phyloP scores from a whole-genome alignment of 2,797 vertebrate genomes.

The Gastrophryne carolinensis region DNA sequence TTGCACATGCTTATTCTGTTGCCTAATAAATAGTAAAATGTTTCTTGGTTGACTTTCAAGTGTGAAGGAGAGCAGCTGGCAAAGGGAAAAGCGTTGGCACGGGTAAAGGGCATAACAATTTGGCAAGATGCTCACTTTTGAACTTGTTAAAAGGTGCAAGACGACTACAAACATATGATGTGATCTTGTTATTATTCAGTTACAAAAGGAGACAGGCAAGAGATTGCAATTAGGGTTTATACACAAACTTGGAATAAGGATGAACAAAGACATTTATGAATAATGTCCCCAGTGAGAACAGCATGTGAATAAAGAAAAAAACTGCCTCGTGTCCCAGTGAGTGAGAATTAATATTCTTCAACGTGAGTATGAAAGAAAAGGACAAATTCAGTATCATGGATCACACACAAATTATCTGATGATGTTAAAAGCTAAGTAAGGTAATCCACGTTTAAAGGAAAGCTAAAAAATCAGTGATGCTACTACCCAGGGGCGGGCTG shows the following conservation, averaged over 20 bases:
- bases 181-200: background rate
- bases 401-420: too few species aligned
- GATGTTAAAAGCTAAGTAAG: too few species aligned
- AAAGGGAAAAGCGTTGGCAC: slow-evolving; percentile 28
- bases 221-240: background rate
- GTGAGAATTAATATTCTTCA: too few species aligned
- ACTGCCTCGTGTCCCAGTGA: too few species aligned
- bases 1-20: slow-evolving; percentile 31
- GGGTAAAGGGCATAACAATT: slow-evolving; percentile 26
- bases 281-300: background rate
- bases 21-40: slow-evolving; percentile 32
- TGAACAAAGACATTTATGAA: background rate
- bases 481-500: too few species aligned
- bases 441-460: too few species aligned
- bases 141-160: slow-evolving; percentile 17
- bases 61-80: slow-evolving; percentile 42
- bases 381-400: too few species aligned
- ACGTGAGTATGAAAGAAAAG: too few species aligned
- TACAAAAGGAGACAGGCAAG: background rate
- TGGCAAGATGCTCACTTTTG: slow-evolving; percentile 25
- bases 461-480: too few species aligned
- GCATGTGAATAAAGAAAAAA: background rate
- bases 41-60: slow-evolving; percentile 40
- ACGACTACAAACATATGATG: background rate
- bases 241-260: background rate